phyloP scores from a whole-genome alignment of 1,140 invertebrate species.

The Adelges cooleyi region DNA sequence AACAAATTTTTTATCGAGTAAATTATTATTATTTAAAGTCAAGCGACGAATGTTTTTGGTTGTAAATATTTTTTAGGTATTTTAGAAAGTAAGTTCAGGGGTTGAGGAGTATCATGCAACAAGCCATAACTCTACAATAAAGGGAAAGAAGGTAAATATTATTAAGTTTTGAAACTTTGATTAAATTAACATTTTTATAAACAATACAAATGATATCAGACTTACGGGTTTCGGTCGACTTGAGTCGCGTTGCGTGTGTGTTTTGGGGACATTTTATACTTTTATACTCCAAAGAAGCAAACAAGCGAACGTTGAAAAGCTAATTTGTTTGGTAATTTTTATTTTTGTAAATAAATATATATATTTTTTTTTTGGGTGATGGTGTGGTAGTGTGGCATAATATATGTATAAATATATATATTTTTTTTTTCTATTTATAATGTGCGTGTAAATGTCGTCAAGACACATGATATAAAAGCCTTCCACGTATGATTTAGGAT shows the following conservation, averaged over 20 bases:
- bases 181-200: not conserved
- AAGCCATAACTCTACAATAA: constrained; percentile 20
- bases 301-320: constrained; percentile 18
- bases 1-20: no score
- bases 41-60: no score
- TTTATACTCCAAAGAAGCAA: constrained; percentile 13
- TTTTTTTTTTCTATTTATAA: not conserved
- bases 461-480: constrained; percentile 4
- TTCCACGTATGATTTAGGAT: constrained; percentile 13
- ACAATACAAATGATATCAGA: constrained; percentile 15
- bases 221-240: constrained; percentile 25
- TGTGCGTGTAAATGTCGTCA: not conserved
- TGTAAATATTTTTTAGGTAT: no score
- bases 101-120: constrained; percentile 2
- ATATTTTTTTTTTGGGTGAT: not conserved
- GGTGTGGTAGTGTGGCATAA: not conserved
- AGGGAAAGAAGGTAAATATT: constrained; percentile 10
- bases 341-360: no score
- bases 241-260: constrained; percentile 19
- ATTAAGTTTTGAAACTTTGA: constrained; percentile 14
- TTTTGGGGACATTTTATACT: not conserved
- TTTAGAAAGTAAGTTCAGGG: no score
- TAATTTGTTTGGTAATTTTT: not conserved
- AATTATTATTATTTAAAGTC: no score
- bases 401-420: not conserved